phyloP scores from a whole-genome alignment of 1,140 invertebrate genomes.

The Ips typographus region DNA sequence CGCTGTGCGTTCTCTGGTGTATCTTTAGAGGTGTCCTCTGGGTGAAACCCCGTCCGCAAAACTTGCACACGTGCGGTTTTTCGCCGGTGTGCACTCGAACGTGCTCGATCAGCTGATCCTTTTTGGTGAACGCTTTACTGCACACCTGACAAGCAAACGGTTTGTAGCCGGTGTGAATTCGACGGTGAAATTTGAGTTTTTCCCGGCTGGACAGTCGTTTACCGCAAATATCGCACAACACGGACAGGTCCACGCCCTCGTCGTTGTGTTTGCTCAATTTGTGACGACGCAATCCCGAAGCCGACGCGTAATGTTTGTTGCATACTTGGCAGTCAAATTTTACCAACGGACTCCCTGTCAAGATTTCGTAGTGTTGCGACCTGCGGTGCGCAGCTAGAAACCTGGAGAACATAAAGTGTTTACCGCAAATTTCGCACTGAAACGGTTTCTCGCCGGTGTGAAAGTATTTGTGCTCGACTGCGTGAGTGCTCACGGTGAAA shows the following conservation, averaged over 20 bases:
- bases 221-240: constrained; percentile 72
- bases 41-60: constrained; percentile 76
- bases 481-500: constrained; percentile 56
- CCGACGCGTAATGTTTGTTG: constrained; percentile 50
- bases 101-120: constrained; percentile 64
- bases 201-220: constrained; percentile 74
- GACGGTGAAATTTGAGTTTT: constrained; percentile 69
- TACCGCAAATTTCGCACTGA: constrained; percentile 63
- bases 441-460: constrained; percentile 65
- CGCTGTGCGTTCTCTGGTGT: constrained; percentile 62
- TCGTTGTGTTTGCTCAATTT: constrained; percentile 48
- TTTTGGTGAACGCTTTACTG: constrained; percentile 65
- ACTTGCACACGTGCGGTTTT: constrained; percentile 65
- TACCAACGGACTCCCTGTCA: constrained; percentile 48
- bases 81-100: constrained; percentile 66
- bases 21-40: constrained; percentile 70
- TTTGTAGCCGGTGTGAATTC: constrained; percentile 73
- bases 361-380: constrained; percentile 49
- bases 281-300: constrained; percentile 47
- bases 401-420: constrained; percentile 52
- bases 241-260: constrained; percentile 45
- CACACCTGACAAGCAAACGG: constrained; percentile 71
- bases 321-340: constrained; percentile 50
- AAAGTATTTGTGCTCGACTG: constrained; percentile 49
- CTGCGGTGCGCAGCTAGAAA: constrained; percentile 48